Conservation (phyloP, 2,888 invertebrate species). For the Tetheella fluctuosa region DNA sequence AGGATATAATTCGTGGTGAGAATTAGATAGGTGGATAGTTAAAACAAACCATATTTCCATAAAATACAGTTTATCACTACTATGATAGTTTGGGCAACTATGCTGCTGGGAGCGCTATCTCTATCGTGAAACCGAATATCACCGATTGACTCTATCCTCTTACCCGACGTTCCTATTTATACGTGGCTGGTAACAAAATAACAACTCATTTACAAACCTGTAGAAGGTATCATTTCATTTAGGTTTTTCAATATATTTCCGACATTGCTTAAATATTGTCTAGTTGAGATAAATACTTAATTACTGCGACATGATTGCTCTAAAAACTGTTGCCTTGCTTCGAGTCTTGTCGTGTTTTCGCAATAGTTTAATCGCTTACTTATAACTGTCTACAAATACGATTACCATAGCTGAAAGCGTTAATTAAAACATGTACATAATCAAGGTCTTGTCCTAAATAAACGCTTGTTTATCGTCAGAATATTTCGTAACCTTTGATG, state of each 20-base stretch:
- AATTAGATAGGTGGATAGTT: not conserved
- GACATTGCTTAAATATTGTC: not conserved
- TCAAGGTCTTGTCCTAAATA: conserved; percentile 9
- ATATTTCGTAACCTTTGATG: conserved; percentile 7
- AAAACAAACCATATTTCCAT: not conserved
- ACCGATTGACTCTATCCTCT: not conserved
- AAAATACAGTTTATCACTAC: not conserved
- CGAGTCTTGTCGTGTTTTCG: not conserved
- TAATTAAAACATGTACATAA: conserved; percentile 7
- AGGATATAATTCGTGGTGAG: conserved; percentile 6
- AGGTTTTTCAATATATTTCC: not conserved
- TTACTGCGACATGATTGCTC: not conserved
- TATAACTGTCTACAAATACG: conserved; percentile 4
- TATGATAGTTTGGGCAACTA: not conserved
- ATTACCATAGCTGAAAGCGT: conserved; percentile 3
- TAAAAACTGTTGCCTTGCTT: not conserved
- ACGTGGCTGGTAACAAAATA: no score
- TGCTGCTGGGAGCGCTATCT: not conserved
- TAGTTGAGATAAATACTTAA: conserved; percentile 1
- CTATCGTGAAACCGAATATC: conserved; percentile 7
- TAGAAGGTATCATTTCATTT: not conserved
- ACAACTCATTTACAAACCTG: not conserved
- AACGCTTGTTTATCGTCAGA: conserved; percentile 5
- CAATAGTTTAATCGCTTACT: conserved; percentile 7
- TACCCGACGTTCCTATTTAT: not conserved